Conservation (phyloP, 1,140 invertebrate species). For the Potamilus streckersoni region DNA sequence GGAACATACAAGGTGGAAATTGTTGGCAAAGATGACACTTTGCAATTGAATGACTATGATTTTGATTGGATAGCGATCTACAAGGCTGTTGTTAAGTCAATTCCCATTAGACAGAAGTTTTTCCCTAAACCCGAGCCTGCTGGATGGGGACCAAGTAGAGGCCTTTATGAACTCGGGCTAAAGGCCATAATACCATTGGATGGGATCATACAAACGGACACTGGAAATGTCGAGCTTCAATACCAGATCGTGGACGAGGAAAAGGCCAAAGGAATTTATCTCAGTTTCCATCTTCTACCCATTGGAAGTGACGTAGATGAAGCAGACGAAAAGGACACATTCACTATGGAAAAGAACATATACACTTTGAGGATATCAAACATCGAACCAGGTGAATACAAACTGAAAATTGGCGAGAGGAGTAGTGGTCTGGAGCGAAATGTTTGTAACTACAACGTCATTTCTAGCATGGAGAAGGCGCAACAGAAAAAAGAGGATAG, state of each 20-base stretch:
- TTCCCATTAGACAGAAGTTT: conserved; percentile 37
- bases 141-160: conserved; percentile 49
- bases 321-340: conserved; percentile 3
- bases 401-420: conserved; percentile 26
- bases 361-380: conserved; percentile 31
- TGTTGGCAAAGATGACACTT: conserved; percentile 48
- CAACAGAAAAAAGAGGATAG: background rate
- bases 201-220: conserved; percentile 25
- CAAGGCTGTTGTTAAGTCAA: conserved; percentile 43
- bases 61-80: conserved; percentile 58
- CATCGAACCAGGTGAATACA: conserved; percentile 27
- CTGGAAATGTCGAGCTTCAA: conserved; percentile 21
- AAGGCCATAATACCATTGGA: conserved; percentile 26
- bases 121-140: conserved; percentile 44
- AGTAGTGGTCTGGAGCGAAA: conserved; percentile 37
- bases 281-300: conserved; percentile 2
- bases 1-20: conserved; percentile 52
- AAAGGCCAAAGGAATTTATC: conserved; percentile 13
- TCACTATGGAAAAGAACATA: conserved; percentile 27
- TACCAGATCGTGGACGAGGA: conserved; percentile 20
- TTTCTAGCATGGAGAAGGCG: conserved; percentile 18
- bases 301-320: conserved; percentile 15
- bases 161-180: conserved; percentile 38
- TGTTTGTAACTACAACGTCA: conserved; percentile 44
- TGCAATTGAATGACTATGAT: conserved; percentile 40